These are phyloP conservation scores for Cetonia aurata DNA, from an alignment of 2,888 invertebrate species.

Conservation along the genomic window DNA sequence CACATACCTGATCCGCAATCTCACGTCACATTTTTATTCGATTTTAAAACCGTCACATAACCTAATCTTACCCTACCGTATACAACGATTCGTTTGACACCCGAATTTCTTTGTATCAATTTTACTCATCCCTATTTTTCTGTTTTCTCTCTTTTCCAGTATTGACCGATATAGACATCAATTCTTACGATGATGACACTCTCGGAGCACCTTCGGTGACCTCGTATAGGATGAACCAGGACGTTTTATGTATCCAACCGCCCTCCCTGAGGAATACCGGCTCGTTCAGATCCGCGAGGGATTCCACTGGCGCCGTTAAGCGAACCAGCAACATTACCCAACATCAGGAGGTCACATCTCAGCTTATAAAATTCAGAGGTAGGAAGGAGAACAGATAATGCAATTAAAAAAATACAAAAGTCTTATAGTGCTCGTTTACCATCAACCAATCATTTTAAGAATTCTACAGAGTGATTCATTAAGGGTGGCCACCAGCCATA, in stretches of 20 bases:
- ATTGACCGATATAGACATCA: conserved; percentile 72
- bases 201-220: conserved; percentile 63
- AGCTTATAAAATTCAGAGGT: conserved; percentile 67
- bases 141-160: conserved; percentile 63
- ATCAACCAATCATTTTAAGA: too few species aligned
- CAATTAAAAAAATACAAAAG: too few species aligned
- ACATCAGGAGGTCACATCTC: conserved; percentile 58
- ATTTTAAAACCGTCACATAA: too few species aligned
- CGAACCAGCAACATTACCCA: conserved; percentile 53
- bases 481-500: too few species aligned
- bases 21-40: too few species aligned
- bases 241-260: conserved; percentile 63
- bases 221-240: conserved; percentile 63
- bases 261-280: conserved; percentile 60
- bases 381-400: conserved; percentile 26
- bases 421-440: too few species aligned
- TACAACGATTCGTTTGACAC: not conserved
- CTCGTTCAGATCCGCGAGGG: conserved; percentile 61
- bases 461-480: too few species aligned
- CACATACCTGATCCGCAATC: too few species aligned
- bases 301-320: conserved; percentile 55
- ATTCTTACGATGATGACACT: conserved; percentile 66
- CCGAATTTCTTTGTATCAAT: not conserved
- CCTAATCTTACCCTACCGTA: too few species aligned
- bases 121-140: not conserved